phyloP scores from a whole-genome alignment of 2,113 vertebrate species.

The Dicentrarchus labrax region DNA sequence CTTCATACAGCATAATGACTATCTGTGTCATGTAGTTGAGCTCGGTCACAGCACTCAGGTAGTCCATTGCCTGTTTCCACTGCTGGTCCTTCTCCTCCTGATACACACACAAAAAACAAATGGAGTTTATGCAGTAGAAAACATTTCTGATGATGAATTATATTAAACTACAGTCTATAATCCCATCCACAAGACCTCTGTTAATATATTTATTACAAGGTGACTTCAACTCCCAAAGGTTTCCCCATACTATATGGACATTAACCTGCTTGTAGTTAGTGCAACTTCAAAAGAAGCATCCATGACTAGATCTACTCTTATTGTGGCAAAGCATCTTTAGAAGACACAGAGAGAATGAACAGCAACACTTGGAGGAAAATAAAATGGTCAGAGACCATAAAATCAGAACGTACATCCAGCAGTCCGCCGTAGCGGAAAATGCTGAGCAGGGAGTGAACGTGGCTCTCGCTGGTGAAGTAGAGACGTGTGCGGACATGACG shows the following conservation, averaged over 20 bases:
- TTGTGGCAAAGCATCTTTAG: neutral
- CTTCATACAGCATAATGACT: constrained; percentile 99
- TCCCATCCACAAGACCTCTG: neutral
- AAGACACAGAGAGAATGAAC: neutral
- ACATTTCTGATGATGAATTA: no score
- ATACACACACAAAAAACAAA: constrained; percentile 16
- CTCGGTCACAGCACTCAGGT: constrained; percentile 95
- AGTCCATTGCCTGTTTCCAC: constrained; percentile 98
- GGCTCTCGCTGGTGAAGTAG: constrained; percentile 99
- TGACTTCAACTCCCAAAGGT: neutral
- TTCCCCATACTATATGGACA: neutral
- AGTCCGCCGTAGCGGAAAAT: constrained; percentile 97
- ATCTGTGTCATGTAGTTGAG: constrained; percentile 99
- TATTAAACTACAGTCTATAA: neutral
- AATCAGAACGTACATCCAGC: constrained; percentile 87
- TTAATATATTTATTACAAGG: neutral
- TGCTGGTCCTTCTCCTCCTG: constrained; percentile 96
- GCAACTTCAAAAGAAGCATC: neutral
- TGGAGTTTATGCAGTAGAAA: no score
- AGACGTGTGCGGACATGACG: constrained; percentile 96
- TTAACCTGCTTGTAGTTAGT: neutral
- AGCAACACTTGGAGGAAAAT: neutral
- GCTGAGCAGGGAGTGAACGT: constrained; percentile 96
- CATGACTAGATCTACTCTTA: neutral
- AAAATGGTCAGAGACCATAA: neutral